Percentiles rank a stretch among this genome's conserved stretches.
Conservation (phyloP, 2,113 vertebrate genomes). For the Apeltes quadracus region DNA sequence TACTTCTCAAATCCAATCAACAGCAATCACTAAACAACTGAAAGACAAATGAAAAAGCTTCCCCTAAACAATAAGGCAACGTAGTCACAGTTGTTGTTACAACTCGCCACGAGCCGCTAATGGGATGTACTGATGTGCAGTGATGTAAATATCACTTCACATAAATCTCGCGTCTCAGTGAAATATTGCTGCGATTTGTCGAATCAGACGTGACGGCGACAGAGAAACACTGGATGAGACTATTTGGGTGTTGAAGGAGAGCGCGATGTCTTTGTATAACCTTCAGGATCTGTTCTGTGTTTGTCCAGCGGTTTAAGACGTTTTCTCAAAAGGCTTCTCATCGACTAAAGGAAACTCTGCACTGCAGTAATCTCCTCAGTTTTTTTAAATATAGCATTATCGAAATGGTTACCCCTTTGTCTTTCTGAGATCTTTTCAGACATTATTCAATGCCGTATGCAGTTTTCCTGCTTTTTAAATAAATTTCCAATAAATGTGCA, state of each 20-base stretch:
- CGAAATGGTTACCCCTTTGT: conserved; percentile 17
- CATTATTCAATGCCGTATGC: neutral
- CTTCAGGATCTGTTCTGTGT: conserved; percentile 3
- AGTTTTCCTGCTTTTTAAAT: neutral
- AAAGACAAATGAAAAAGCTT: conserved; percentile 36
- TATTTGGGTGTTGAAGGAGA: conserved; percentile 34
- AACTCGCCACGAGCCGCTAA: conserved; percentile 26
- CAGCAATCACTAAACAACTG: conserved; percentile 10
- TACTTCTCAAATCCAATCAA: conserved; percentile 12
- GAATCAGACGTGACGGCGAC: conserved; percentile 46
- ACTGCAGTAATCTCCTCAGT: neutral
- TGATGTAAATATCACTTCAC: conserved; percentile 35
- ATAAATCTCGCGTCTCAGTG: neutral
- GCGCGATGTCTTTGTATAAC: conserved; percentile 30
- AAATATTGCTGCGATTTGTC: conserved; percentile 39
- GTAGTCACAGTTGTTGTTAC: conserved; percentile 4
- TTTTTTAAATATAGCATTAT: neutral
- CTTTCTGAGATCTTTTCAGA: neutral
- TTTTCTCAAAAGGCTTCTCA: neutral
- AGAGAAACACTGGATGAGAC: conserved; percentile 3
- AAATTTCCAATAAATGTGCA: neutral
- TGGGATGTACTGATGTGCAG: conserved; percentile 25
- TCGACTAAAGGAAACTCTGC: neutral
- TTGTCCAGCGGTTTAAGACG: neutral
- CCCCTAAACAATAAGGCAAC: conserved; percentile 19